phyloP scores from a whole-genome alignment of 2,113 vertebrate species.

The Grammomys surdaster region DNA sequence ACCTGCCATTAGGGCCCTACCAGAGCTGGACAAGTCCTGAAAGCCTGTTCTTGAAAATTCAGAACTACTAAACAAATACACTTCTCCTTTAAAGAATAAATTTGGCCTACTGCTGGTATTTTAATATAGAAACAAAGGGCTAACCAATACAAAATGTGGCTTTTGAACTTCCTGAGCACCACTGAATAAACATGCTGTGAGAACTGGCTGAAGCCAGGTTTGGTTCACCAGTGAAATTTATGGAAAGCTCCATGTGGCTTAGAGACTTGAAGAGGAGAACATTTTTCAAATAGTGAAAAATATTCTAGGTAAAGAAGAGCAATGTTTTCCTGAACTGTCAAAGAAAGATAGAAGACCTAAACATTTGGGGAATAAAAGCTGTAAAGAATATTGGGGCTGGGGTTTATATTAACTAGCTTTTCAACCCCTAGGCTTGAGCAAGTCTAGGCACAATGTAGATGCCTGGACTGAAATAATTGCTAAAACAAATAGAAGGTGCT shows the following conservation, averaged over 20 bases:
- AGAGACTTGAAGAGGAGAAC: background rate
- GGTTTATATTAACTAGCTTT: background rate
- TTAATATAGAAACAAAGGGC: background rate
- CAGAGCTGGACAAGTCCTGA: background rate
- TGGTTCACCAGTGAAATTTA: background rate
- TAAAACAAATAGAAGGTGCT: slow-evolving; percentile 9
- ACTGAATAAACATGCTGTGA: background rate
- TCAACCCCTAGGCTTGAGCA: background rate
- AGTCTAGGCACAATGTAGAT: background rate
- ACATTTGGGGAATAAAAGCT: background rate
- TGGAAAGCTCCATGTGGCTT: background rate
- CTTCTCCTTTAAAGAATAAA: background rate
- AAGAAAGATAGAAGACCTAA: background rate
- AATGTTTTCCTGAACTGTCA: background rate
- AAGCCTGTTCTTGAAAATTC: background rate
- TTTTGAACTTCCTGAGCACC: background rate
- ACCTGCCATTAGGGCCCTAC: too few relatives aligned
- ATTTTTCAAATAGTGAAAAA: background rate
- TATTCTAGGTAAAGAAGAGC: background rate
- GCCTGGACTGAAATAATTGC: background rate
- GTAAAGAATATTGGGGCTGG: background rate
- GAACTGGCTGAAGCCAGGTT: background rate
- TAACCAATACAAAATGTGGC: background rate
- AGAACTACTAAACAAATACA: background rate
- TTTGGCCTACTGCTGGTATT: background rate